Evolutionary conservation across 2,113 vertebrate genomes (phyloP).

Genomic region (human): DNA sequence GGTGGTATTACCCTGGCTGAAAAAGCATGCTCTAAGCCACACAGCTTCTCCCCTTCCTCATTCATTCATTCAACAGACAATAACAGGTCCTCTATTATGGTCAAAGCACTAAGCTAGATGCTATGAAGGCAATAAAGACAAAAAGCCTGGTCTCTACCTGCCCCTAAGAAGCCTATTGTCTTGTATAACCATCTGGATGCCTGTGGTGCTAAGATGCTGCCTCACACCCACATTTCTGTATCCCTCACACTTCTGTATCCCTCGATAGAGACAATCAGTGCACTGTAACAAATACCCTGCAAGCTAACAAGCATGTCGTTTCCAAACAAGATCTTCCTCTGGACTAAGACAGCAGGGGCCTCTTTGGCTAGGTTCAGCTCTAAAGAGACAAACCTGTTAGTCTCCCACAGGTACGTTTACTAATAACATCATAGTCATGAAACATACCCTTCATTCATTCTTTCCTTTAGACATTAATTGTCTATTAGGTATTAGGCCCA

Average conservation of each 20-base stretch:
- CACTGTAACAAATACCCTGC: background rate
- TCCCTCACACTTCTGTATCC: background rate
- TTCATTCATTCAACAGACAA: background rate
- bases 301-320: background rate
- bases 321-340: background rate
- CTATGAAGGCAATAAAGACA: background rate
- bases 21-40: background rate
- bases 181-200: background rate
- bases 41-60: background rate
- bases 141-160: background rate
- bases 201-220: background rate
- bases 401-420: background rate
- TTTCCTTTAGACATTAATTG: background rate
- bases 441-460: background rate
- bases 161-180: background rate
- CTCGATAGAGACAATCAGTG: background rate
- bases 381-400: background rate
- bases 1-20: background rate
- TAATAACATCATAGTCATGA: background rate
- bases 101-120: background rate
- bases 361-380: background rate
- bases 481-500: background rate
- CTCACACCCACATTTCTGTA: background rate
- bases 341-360: background rate
- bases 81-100: background rate